Percentiles rank a stretch among this genome's conserved stretches.
Evolutionary conservation across 2,888 invertebrate genomes (phyloP).

Genomic region (Phengaris alcon): DNA sequence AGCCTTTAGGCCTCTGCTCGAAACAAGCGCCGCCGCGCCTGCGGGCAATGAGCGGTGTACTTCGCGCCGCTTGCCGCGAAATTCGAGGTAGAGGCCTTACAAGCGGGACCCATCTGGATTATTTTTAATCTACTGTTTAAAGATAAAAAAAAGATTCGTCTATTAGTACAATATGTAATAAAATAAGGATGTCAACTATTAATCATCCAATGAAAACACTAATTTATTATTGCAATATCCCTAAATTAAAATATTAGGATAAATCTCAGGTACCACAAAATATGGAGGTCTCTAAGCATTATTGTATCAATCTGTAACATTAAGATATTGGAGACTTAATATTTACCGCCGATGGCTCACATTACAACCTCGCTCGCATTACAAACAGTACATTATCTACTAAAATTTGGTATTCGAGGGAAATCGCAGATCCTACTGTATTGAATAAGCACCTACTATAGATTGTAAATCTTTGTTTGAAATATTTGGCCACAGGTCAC

Average conservation of each 20-base stretch:
- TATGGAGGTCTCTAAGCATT: neutral
- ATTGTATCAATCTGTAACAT: neutral
- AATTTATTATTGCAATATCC: neutral
- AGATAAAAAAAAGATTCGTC: neutral
- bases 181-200: neutral
- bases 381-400: neutral
- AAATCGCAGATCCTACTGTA: neutral
- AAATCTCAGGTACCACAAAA: slow-evolving; percentile 10
- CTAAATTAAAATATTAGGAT: neutral
- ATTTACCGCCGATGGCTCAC: neutral
- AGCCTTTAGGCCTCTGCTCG: too few species aligned
- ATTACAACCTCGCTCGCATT: neutral
- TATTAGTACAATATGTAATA: neutral
- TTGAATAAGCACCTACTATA: neutral
- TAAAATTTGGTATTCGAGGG: slow-evolving; percentile 13
- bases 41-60: too few species aligned
- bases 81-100: neutral
- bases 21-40: too few species aligned
- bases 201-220: neutral
- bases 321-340: neutral
- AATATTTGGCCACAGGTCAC: slow-evolving; percentile 28
- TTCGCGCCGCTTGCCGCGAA: too few species aligned
- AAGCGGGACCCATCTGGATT: neutral
- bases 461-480: slow-evolving; percentile 26
- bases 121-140: neutral